Base-by-base conservation (phyloP, 1,140 invertebrate genomes). In the Diprion similis region DNA sequence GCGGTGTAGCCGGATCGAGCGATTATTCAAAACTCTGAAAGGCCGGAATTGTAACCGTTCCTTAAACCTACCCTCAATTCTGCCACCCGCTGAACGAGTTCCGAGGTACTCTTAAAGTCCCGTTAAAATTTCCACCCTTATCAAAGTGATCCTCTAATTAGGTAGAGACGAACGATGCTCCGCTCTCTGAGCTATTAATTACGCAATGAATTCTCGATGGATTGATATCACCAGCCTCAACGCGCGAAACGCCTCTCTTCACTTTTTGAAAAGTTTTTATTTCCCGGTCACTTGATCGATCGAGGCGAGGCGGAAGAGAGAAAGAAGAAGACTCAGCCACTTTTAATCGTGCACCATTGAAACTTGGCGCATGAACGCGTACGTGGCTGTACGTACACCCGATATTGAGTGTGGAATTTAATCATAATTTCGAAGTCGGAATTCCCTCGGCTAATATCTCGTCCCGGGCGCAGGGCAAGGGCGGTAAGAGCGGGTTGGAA, bases 401-500 rank as follows among this genome's bases (percentile, higher is more conserved):
- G n/a, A 59, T 59, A 59, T 59, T 13, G 51, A 59, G 51, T 59
- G 51, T 13, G 37, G 37, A 68, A 68, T 68, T 68, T 68, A 68
- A 68, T 68, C 66, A 68, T 75, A 75, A 76, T 77, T 77, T 70
- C 70, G 48, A 74, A 78, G 73, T 78, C 75, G 72, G 78, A 78
- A 79, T 80, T 75, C 73, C 59, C 70, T 45, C 67, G 51, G 76
- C 75, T 80, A 78, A 78, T 81, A 79, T 78, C 73, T 73, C 66
- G 65, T 24, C 18, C 11, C 18, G 18, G 67, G 18, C 59, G 67
- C 24, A 37, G 24, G 24, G 24, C 24, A 37, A 37, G 67, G 18
- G 15, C 18, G 67, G 19, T 15, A 13, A 68, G 67, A 19, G 18
- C 67, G 19, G 13, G 67, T 45, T 15, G 45, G 18, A 68, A 45